Conservation (phyloP, 2,113 vertebrate species). For the Amblyornis subalaris region DNA sequence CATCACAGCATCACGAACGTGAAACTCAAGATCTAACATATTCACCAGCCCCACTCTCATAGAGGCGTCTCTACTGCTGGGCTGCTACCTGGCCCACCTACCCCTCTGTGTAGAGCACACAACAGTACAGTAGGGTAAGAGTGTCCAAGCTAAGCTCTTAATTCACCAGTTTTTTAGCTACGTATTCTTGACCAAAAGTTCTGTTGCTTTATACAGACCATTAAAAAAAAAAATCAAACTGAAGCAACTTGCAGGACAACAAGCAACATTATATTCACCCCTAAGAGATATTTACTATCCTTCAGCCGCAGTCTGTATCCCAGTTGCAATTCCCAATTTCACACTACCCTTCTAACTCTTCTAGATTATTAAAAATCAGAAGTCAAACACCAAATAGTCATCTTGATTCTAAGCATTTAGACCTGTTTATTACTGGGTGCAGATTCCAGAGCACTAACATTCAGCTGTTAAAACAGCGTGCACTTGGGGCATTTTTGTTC, state of each 20-base stretch:
- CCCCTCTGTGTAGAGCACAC: neutral
- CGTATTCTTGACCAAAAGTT: neutral
- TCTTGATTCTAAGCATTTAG: neutral
- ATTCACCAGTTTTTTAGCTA: neutral
- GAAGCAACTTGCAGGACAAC: neutral
- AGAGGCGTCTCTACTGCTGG: neutral
- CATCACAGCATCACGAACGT: accelerated
- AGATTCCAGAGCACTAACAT: neutral
- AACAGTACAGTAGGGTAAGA: neutral
- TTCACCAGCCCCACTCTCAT: neutral
- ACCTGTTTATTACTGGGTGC: neutral
- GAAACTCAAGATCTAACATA: neutral
- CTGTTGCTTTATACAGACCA: neutral
- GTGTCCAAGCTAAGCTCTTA: neutral
- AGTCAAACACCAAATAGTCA: neutral
- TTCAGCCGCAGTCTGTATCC: neutral
- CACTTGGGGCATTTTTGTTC: neutral
- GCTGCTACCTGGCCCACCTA: neutral
- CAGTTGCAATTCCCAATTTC: neutral
- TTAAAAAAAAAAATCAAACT: neutral
- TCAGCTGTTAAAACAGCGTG: neutral
- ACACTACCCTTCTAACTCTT: neutral
- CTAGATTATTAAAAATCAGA: neutral
- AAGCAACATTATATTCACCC: neutral
- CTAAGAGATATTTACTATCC: neutral